Evolutionary conservation across 2,888 invertebrate species (phyloP).

Genomic region (Ectemnius continuus): DNA sequence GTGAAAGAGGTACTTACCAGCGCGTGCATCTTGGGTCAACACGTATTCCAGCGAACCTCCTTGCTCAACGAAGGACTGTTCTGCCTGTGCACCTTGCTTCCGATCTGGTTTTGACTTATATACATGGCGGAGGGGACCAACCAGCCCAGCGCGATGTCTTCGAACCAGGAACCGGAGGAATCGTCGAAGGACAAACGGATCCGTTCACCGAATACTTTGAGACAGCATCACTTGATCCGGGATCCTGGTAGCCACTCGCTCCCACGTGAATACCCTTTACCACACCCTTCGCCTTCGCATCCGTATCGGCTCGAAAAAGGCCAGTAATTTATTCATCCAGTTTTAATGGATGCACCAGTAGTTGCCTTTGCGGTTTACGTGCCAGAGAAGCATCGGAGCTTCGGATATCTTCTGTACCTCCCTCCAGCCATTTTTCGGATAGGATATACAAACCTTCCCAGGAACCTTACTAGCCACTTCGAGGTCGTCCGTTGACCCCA

Average conservation of each 20-base stretch:
- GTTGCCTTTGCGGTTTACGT: constrained; percentile 5
- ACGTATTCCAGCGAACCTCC: constrained; percentile 59
- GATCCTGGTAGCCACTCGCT: constrained; percentile 42
- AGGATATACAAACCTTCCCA: too few relatives aligned
- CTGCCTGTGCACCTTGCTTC: constrained; percentile 62
- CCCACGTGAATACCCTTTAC: constrained; percentile 23
- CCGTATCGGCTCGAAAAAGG: neutral
- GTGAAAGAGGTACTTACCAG: constrained; percentile 51
- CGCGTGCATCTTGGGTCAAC: constrained; percentile 46
- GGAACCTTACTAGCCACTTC: too few relatives aligned
- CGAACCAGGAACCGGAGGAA: constrained; percentile 65
- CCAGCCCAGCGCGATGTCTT: constrained; percentile 50
- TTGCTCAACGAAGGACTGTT: constrained; percentile 67
- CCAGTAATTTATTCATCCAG: constrained; percentile 7
- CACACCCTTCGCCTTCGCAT: constrained; percentile 41
- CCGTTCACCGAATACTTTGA: constrained; percentile 54
- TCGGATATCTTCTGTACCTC: too few relatives aligned
- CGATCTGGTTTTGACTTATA: constrained; percentile 69
- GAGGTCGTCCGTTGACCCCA: too few relatives aligned
- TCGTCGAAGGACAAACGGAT: constrained; percentile 58
- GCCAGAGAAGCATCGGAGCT: too few relatives aligned
- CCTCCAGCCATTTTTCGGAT: too few relatives aligned
- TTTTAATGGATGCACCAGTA: constrained; percentile 9
- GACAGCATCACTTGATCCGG: constrained; percentile 52
- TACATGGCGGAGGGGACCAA: constrained; percentile 53